A percentile compares a stretch with the other conserved stretches of the same genome.
Evolutionary conservation across 2,888 invertebrate genomes (phyloP).

Genomic region (Lissocephala sabroskyi): DNA sequence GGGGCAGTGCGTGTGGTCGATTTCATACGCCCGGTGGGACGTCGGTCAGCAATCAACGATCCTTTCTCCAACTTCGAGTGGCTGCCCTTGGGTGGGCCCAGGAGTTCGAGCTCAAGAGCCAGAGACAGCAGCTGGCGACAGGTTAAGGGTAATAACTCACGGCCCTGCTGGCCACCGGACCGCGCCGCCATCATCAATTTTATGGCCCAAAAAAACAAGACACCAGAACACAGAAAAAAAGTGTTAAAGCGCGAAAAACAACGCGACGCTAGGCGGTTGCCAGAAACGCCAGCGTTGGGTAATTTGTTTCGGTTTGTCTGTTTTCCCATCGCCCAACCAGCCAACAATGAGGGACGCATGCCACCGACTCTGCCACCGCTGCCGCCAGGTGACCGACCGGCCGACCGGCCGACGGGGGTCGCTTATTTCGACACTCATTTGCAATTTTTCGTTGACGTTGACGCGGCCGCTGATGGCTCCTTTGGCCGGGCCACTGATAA

Average conservation of each 20-base stretch:
- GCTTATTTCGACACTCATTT: conserved; percentile 59
- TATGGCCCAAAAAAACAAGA: conserved; percentile 17
- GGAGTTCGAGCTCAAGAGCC: conserved; percentile 19
- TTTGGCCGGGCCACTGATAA: conserved; percentile 39
- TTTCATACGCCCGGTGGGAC: conserved; percentile 64
- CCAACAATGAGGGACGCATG: conserved; percentile 43
- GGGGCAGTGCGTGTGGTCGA: conserved; percentile 27
- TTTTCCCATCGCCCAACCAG: conserved; percentile 31
- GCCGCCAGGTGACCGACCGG: background rate
- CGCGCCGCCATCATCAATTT: conserved; percentile 51
- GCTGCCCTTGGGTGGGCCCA: conserved; percentile 14
- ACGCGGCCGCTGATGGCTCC: conserved; percentile 34
- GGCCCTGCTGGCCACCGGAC: conserved; percentile 1
- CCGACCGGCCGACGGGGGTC: conserved; percentile 9
- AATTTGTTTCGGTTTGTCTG: conserved; percentile 64
- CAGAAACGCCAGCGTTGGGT: conserved; percentile 40
- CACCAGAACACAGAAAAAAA: conserved; percentile 22
- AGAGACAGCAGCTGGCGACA: background rate
- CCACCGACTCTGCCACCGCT: conserved; percentile 4
- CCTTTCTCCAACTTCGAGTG: too few species aligned
- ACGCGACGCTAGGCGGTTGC: conserved; percentile 12
- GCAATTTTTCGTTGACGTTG: conserved; percentile 59
- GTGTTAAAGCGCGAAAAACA: conserved; percentile 62
- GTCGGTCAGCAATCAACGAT: conserved; percentile 9
- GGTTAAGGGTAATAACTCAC: conserved; percentile 6